phyloP scores from a whole-genome alignment of 2,888 invertebrate genomes.

The Apamea monoglypha region DNA sequence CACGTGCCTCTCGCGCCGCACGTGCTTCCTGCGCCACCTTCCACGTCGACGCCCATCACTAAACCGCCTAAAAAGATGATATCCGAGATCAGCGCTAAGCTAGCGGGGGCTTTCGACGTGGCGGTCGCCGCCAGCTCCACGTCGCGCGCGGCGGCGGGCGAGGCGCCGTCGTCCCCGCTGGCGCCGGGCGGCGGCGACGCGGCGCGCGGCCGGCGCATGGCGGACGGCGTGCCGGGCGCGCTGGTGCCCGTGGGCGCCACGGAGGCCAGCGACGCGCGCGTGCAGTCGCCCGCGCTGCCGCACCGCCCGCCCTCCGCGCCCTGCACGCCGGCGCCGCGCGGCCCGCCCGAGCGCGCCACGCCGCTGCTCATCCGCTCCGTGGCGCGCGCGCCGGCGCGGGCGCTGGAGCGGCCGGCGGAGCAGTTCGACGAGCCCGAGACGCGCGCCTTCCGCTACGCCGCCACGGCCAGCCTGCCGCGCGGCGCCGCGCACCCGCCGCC shows the following conservation, averaged over 20 bases:
- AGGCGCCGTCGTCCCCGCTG: constrained; percentile 69
- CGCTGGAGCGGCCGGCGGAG: constrained; percentile 65
- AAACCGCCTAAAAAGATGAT: constrained; percentile 87
- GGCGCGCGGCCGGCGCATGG: constrained; percentile 55
- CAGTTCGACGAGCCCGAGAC: constrained; percentile 63
- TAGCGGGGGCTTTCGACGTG: constrained; percentile 82
- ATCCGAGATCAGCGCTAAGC: constrained; percentile 85
- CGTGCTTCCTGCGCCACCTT: constrained; percentile 50
- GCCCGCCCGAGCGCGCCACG: constrained; percentile 81
- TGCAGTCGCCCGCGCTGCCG: constrained; percentile 86
- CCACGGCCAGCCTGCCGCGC: constrained; percentile 86
- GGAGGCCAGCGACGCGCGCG: constrained; percentile 85
- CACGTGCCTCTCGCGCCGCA: constrained; percentile 40
- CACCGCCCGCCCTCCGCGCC: constrained; percentile 82
- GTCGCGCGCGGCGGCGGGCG: constrained; percentile 44
- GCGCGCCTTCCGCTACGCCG: constrained; percentile 66
- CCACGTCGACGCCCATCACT: constrained; percentile 79
- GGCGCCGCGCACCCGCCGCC: constrained; percentile 85
- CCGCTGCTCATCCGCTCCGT: constrained; percentile 83
- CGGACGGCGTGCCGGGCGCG: constrained; percentile 74
- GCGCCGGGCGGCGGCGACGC: constrained; percentile 67
- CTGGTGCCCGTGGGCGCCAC: constrained; percentile 83
- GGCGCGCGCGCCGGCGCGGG: constrained; percentile 64
- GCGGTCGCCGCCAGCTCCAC: constrained; percentile 69
- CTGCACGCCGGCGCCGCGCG: constrained; percentile 74